phyloP scores from a whole-genome alignment of 2,797 vertebrate genomes.

The Euthynnus affinis region DNA sequence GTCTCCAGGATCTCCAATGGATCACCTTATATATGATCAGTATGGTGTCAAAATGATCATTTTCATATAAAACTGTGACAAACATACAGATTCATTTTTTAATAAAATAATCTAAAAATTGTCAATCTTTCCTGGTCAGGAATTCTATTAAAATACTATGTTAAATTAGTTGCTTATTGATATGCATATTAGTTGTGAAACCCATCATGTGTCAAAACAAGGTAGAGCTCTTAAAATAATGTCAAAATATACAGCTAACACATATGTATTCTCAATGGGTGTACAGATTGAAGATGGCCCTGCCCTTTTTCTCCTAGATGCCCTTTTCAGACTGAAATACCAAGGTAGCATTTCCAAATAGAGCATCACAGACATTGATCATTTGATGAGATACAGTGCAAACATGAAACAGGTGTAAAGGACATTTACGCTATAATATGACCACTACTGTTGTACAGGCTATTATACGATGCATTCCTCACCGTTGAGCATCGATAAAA shows the following conservation, averaged over 20 bases:
- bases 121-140: neutral
- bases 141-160: neutral
- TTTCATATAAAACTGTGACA: neutral
- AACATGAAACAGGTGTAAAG: slow-evolving; percentile 19
- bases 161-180: neutral
- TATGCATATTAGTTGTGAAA: neutral
- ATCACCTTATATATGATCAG: neutral
- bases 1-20: neutral
- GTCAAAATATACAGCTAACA: neutral
- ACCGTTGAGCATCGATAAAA: neutral
- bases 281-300: slow-evolving; percentile 1
- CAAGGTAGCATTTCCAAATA: slow-evolving; percentile 51
- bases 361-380: slow-evolving; percentile 21
- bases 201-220: neutral
- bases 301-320: slow-evolving; percentile 44
- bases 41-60: neutral
- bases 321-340: slow-evolving; percentile 61
- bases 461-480: neutral
- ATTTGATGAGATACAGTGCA: slow-evolving; percentile 31
- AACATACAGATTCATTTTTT: neutral
- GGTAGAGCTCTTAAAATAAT: neutral
- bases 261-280: neutral
- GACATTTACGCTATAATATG: neutral
- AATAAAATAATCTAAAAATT: neutral
- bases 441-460: neutral